Conservation (phyloP, 2,888 invertebrate genomes). For the Sturmia bella region DNA sequence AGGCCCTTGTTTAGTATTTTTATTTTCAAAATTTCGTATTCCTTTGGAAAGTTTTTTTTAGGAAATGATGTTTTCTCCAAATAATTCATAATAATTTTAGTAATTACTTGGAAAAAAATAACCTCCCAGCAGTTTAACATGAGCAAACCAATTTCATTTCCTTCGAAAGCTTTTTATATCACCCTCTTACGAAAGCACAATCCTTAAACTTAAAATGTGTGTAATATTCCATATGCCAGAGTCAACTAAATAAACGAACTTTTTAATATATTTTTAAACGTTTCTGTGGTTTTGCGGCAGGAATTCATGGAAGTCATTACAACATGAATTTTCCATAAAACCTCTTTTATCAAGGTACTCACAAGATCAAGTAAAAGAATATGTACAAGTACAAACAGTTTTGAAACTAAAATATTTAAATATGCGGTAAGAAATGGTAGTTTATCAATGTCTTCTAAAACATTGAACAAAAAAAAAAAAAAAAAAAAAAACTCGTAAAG, state of each 20-base stretch:
- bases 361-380: not conserved
- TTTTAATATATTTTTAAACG: conserved; percentile 61
- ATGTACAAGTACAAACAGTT: conserved; percentile 1
- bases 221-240: conserved; percentile 33
- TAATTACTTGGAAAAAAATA: too few relatives aligned
- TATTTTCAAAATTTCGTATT: too few relatives aligned
- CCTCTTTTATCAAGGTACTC: conserved; percentile 7
- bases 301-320: conserved; percentile 61
- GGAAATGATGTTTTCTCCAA: too few relatives aligned
- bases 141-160: not conserved
- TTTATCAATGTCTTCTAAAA: conserved; percentile 50
- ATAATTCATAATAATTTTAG: too few relatives aligned
- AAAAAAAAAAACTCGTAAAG: not conserved
- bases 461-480: conserved; percentile 3
- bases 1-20: too few relatives aligned
- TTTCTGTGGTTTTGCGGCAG: conserved; percentile 57
- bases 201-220: conserved; percentile 6
- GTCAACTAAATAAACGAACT: conserved; percentile 32
- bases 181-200: not conserved
- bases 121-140: not conserved
- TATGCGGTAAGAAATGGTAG: conserved; percentile 19
- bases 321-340: conserved; percentile 20
- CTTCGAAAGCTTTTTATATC: not conserved
- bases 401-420: conserved; percentile 43
- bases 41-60: too few relatives aligned